Percentiles rank a stretch among this genome's conserved stretches.
Evolutionary conservation across 2,113 vertebrate species (phyloP).

Genomic region (Malurus elegans): DNA sequence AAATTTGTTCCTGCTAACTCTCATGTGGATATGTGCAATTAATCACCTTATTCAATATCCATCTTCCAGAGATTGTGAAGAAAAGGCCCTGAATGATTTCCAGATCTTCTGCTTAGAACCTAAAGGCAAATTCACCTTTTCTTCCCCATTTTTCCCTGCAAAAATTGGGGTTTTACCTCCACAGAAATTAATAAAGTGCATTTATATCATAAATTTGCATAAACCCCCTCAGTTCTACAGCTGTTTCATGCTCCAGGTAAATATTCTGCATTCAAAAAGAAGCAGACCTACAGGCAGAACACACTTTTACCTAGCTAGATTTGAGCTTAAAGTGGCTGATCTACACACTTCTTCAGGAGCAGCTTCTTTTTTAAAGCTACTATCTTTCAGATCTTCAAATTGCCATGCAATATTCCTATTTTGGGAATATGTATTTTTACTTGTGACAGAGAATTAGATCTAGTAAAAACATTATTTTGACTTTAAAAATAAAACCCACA

Average conservation of each 20-base stretch:
- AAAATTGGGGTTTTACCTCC: neutral
- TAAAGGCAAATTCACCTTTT: neutral
- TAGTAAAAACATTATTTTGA: neutral
- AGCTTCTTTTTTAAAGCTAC: neutral
- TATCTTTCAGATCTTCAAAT: neutral
- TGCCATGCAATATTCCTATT: neutral
- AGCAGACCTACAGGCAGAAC: neutral
- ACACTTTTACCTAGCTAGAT: neutral
- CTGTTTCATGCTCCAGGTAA: neutral
- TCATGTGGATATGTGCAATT: neutral
- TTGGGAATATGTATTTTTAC: neutral
- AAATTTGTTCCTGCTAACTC: neutral
- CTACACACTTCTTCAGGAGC: neutral
- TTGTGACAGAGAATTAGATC: neutral
- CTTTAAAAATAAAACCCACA: neutral
- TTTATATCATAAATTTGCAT: neutral
- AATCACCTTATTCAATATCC: neutral
- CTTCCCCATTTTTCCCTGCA: neutral
- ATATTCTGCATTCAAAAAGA: neutral
- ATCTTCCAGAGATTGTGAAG: neutral
- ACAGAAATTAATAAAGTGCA: neutral
- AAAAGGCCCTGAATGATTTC: neutral
- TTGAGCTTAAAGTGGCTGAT: neutral
- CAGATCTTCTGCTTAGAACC: neutral
- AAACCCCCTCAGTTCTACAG: neutral